Evolutionary conservation across 2,888 invertebrate genomes (phyloP), one percentile per base, ranked within the genome.

Genomic region (Marronus borbonicus): DNA sequence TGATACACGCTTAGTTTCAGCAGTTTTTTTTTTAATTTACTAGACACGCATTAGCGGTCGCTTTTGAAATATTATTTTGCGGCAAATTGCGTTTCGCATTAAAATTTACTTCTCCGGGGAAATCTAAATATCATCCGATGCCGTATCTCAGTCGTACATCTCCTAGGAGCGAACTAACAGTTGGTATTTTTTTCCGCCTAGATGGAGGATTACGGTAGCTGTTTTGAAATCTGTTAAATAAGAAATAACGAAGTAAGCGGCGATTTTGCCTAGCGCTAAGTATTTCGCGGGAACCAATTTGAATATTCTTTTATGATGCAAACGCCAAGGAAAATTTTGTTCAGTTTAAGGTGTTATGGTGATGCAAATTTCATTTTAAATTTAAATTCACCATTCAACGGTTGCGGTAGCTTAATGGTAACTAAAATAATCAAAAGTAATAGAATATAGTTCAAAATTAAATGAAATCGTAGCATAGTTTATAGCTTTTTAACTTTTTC

Each of bases 91-190:
- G 14, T 64, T 36, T 17, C 64, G 31, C 64, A 17, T 17, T 39
- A 64, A 39, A 64, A n/a, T 64, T 64, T n/a, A n/a, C 36, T 12
- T 31, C 64, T 36, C 64, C 3, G n/a, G 64, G 64, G 64, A 64
- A 64, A 64, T 39, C 31, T 39, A 64, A 64, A 64, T 64, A 36
- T 39, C 39, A 64, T 64, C 39, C 39, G 36, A 31, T 64, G 5
- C 36, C 7, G 36, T 64, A 64, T 64, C 36, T 64, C 14, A 17
- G 17, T 64, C 7, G 31, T 36, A 17, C 39, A 14, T n/a, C 36
- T 64, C 39, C 36, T 31, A 8, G 62, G 10, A 5, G 3, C 24
- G 1, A 17, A 5, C 20, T 55, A 17, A n/a, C 20, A 4, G 20
- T 1, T 7, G 20, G 5, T 20, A 17, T 58, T 20, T 20, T 52